Percentiles rank a stretch among this genome's conserved stretches.
Evolutionary conservation across 2,888 invertebrate genomes (phyloP).

Genomic region (Polydrusus tereticollis): DNA sequence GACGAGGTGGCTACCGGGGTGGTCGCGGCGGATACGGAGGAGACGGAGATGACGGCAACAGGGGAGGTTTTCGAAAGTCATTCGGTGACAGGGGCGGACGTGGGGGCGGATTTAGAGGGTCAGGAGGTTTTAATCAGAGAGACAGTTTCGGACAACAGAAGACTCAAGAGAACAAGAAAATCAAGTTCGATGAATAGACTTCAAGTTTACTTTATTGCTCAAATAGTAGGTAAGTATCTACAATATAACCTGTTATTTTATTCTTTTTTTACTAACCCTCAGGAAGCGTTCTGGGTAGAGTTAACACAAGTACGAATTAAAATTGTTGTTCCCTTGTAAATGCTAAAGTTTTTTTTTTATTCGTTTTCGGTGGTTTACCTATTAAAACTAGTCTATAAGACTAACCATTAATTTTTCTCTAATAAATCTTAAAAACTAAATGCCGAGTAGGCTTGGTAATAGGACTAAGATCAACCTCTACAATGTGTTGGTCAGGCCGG

Average conservation of each 20-base stretch:
- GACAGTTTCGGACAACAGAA: conserved; percentile 73
- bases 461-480: no score
- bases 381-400: no score
- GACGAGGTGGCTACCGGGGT: conserved; percentile 51
- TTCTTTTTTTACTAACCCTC: no score
- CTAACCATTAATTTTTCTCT: no score
- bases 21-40: conserved; percentile 59
- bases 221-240: conserved; percentile 16
- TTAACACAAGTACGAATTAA: no score
- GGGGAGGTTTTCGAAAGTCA: conserved; percentile 63
- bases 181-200: conserved; percentile 73
- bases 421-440: no score
- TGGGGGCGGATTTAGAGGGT: conserved; percentile 52
- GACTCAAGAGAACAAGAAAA: conserved; percentile 80
- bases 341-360: no score
- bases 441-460: no score
- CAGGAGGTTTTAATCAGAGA: conserved; percentile 69
- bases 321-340: no score
- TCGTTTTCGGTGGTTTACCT: no score
- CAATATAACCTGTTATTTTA: neutral
- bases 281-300: no score
- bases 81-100: conserved; percentile 53
- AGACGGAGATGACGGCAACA: conserved; percentile 58
- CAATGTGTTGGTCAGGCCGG: no score
- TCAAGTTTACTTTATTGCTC: conserved; percentile 15